Conservation (phyloP, 2,888 invertebrate species). For the Liodrosophila aerea region DNA sequence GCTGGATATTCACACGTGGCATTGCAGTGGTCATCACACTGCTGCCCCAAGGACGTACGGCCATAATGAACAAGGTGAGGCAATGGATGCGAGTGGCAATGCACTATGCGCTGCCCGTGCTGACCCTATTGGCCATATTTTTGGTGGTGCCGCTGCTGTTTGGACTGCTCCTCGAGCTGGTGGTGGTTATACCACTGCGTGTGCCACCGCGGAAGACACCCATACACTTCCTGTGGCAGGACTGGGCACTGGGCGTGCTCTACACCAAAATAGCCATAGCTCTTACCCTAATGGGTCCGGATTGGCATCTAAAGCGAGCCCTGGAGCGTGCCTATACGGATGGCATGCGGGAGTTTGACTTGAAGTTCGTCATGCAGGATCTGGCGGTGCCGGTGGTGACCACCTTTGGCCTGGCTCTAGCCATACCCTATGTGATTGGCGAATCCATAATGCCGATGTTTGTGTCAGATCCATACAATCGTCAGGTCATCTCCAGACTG, state of each 20-base stretch:
- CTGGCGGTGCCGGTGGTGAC: constrained; percentile 95
- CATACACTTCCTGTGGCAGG: constrained; percentile 94
- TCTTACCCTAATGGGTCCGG: constrained; percentile 98
- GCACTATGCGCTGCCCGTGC: constrained; percentile 90
- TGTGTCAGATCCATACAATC: constrained; percentile 85
- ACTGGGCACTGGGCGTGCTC: constrained; percentile 98
- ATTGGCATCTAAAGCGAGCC: constrained; percentile 95
- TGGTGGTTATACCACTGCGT: constrained; percentile 94
- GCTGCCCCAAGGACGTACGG: constrained; percentile 93
- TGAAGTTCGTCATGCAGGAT: constrained; percentile 92
- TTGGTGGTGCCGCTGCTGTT: constrained; percentile 96
- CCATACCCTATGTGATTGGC: constrained; percentile 95
- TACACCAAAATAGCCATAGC: constrained; percentile 99
- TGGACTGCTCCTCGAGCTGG: constrained; percentile 94
- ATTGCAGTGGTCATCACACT: constrained; percentile 92
- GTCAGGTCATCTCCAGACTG: constrained; percentile 90
- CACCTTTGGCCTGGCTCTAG: constrained; percentile 93
- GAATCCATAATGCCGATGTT: constrained; percentile 89
- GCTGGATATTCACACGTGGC: constrained; percentile 95
- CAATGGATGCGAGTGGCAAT: constrained; percentile 89
- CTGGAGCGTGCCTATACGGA: constrained; percentile 97
- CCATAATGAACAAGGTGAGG: constrained; percentile 87
- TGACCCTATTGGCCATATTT: constrained; percentile 87
- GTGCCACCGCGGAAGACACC: constrained; percentile 96
- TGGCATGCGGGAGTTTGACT: constrained; percentile 95